Conservation (phyloP, 2,797 vertebrate species). For the Percopsis omiscomaycus region DNA sequence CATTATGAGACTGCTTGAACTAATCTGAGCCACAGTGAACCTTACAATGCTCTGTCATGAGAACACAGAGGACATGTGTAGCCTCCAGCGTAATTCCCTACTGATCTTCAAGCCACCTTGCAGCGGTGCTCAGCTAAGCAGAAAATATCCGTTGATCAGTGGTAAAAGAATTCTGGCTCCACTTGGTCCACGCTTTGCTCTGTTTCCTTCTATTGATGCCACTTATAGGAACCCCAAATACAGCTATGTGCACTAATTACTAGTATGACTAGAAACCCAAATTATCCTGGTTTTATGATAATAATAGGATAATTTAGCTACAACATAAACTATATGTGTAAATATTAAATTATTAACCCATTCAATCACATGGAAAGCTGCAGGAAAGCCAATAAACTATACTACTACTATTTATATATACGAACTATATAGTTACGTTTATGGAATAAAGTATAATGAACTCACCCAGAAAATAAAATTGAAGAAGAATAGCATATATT, state of each 20-base stretch:
- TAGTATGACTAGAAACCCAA: conserved; percentile 29
- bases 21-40: background rate
- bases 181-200: conserved; percentile 25
- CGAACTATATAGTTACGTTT: no score
- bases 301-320: background rate
- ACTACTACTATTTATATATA: background rate
- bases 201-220: conserved; percentile 18
- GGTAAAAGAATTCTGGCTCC: conserved; percentile 19
- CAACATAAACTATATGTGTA: conserved; percentile 1
- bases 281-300: background rate
- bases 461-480: conserved; percentile 96
- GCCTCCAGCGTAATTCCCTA: conserved; percentile 3
- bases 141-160: conserved; percentile 33
- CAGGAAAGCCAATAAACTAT: background rate
- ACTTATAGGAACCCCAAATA: background rate
- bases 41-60: background rate
- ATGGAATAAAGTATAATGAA: conserved; percentile 37
- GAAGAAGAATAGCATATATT: conserved; percentile 77
- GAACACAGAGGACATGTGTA: conserved; percentile 16
- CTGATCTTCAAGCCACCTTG: conserved; percentile 17
- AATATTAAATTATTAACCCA: background rate
- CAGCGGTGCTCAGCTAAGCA: conserved; percentile 24
- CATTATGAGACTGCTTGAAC: no score
- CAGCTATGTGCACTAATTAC: conserved; percentile 20
- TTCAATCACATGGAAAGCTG: background rate